Evolutionary conservation across 2,797 vertebrate species (phyloP), one percentile per base, ranked within the genome.

Genomic region (Percopsis omiscomaycus): DNA sequence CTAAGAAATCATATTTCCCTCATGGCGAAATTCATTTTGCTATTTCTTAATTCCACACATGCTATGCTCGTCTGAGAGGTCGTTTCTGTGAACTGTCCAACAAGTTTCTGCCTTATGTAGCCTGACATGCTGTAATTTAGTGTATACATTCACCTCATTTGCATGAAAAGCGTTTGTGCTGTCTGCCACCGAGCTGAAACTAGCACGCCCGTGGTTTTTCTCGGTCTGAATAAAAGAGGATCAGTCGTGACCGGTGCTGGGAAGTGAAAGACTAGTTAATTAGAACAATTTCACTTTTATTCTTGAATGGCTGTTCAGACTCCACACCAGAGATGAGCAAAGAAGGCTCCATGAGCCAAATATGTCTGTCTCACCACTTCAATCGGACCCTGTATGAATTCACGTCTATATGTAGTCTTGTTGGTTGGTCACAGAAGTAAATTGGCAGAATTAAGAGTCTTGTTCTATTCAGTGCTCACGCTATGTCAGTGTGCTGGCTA

Each of bases 121-220:
- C 0, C 16, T 77, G 89, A 88, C 87, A 90, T 71, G 84, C 84
- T 78, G 71, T 87, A 88, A 89, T 89, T 89, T 78, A 64, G 61
- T 70, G 75, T 86, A 77, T 84, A 84, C 83, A 69, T 86, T 88
- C 77, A 80, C 75, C 79, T 84, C 80, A 86, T 89, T 91, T 88
- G 84, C 87, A 87, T 87, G 84, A 79, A 81, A 79, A 79, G 83
- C 71, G 47, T 80, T 74, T 69, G 66, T 3, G 68, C 75, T 28
- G 82, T 64, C 73, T 6, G 77, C 79, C 76, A 48, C 81, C 56
- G 56, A 77, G 64, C 10, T 60, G 66, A 75, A 71, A 47, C 42
- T 74, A 80, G 86, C 80, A 75, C 11, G 0, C 37, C 48, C 42
- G 68, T 56, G 69, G 77, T 84, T 81, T n/a, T 61, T 80, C 75